Evolutionary conservation across 1,140 invertebrate genomes (phyloP), one percentile per base, ranked within the genome.

Genomic region (Heliconius eleuchia): DNA sequence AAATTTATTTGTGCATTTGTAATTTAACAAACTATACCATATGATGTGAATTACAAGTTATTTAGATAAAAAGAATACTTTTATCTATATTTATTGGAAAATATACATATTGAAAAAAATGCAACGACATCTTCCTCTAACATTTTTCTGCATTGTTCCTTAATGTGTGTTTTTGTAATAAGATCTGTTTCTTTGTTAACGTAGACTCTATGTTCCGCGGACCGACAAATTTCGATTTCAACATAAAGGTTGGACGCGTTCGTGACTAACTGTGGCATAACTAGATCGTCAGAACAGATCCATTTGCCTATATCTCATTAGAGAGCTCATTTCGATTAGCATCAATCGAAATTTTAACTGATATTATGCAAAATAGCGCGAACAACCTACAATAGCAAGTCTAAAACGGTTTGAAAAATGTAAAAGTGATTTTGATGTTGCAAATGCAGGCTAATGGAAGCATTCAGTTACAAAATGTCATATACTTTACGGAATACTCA

Each of bases 241-340:
- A 84, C 85, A 89, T 81, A 86, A 92, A 92, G 91, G 88, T 89
- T 86, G 84, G 74, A 83, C 77, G 76, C 72, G 82, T 85, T 92
- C 92, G 89, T 92, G 89, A 92, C 87, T 84, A 74, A 80, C 77
- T 85, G 79, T 87, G 85, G 85, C 87, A 90, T 89, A 93, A 92
- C 87, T 90, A 85, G 91, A 91, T 89, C 89, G 86, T 82, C 77
- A 74, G 82, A 88, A 85, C 86, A 85, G 72, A 88, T 85, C 86
- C 84, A 86, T 90, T 92, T 88, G 83, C 84, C 86, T 82, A 78
- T 86, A 88, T 85, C 86, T 82, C 84, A 89, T 86, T 88, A 85
- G 76, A 79, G 82, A 85, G 87, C 85, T 85, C 80, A 88, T 81
- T 88, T 88, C 82, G 85, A 89, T 87, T 80, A 86, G 80, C 80